Evolutionary conservation across 2,797 vertebrate species (phyloP), one percentile per base, ranked within the genome.

Genomic region (Enteromius trimaculatus): DNA sequence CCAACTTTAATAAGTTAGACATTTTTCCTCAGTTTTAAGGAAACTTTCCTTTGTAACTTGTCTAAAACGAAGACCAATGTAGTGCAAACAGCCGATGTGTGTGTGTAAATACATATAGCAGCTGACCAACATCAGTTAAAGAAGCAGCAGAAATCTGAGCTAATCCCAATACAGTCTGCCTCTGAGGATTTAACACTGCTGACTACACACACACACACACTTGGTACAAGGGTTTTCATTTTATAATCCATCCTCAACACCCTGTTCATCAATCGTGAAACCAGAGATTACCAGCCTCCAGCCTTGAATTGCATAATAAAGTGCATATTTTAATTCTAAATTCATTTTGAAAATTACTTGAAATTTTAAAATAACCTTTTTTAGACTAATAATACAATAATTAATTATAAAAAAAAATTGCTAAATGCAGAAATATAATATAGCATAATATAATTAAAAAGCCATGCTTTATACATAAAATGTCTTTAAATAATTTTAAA

Each of bases 81-180:
- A 71, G 23, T 34, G 66, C 66, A 80, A 80, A 60, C 66, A 80
- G 17, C 17, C 26, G 0, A 37, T 55, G 65, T 55, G 49, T 44
- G 62, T 86, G 80, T 86, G 72, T 85, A 75, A 77, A 76, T 82
- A 83, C 82, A 77, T 66, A 79, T 78, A 85, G 77, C 85, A 78
- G 87, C 83, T 85, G 86, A 87, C 86, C 49, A 31, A 71, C 86
- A 77, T 81, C 76, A 65, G 83, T 51, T n/a, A 84, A 80, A 80
- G 68, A 44, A 81, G 84, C 85, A 86, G 85, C 82, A 68, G 87
- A 86, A 88, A 86, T 85, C 77, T 55, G 83, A 88, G 83, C 74
- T 88, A 86, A 88, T 88, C 85, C 80, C 84, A 74, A 85, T 79
- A 86, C 83, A 83, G 80, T 85, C 81, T 42, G 77, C 79, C 87